A percentile compares a stretch with the other conserved stretches of the same genome.
Evolutionary conservation across 1,140 invertebrate species (phyloP).

Genomic region (Zaprionus camerounensis): DNA sequence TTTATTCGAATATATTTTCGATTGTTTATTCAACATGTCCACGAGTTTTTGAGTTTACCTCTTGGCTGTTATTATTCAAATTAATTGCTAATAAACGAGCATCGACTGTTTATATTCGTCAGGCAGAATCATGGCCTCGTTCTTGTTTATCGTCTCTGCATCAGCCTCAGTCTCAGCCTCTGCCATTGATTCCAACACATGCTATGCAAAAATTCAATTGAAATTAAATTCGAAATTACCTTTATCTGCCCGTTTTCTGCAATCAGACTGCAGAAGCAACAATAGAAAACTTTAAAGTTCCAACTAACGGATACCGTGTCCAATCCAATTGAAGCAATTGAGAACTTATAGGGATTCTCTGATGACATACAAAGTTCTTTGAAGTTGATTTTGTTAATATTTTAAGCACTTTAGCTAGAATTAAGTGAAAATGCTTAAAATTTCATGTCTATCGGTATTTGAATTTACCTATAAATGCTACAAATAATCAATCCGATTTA

Average conservation of each 20-base stretch:
- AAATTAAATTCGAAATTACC: constrained; percentile 49
- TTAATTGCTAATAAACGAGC: constrained; percentile 75
- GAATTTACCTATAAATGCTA: no score
- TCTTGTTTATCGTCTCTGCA: constrained; percentile 59
- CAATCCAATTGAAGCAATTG: not conserved
- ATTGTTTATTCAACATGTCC: constrained; percentile 65
- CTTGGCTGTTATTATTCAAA: constrained; percentile 66
- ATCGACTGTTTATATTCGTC: constrained; percentile 63
- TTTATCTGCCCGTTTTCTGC: constrained; percentile 46
- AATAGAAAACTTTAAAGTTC: not conserved
- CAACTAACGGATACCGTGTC: not conserved
- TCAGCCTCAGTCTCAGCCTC: constrained; percentile 8
- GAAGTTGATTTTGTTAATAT: not conserved
- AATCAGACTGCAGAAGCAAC: constrained; percentile 14
- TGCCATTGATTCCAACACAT: constrained; percentile 57
- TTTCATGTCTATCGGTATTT: no score
- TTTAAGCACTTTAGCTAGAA: no score
- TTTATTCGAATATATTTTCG: constrained; percentile 4
- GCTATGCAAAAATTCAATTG: constrained; percentile 32
- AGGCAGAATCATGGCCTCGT: constrained; percentile 45
- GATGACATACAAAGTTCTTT: not conserved
- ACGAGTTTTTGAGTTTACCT: constrained; percentile 56
- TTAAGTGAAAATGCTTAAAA: no score
- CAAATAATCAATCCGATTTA: not conserved
- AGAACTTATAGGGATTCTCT: not conserved